phyloP scores from a whole-genome alignment of 2,113 vertebrate genomes.

The Camelus bactrianus region DNA sequence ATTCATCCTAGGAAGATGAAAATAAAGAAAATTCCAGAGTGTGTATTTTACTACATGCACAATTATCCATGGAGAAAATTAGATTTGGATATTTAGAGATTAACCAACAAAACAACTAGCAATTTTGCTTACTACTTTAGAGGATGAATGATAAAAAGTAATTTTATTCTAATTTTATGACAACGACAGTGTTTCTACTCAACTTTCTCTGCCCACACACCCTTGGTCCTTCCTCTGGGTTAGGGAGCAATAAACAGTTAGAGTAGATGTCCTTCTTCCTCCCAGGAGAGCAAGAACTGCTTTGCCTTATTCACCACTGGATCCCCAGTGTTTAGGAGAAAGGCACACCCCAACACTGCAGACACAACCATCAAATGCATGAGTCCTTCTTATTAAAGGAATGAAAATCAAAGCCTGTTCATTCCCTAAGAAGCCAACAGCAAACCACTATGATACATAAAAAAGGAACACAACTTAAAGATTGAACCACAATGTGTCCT shows the following conservation, averaged over 20 bases:
- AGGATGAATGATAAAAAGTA: background rate
- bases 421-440: background rate
- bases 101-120: background rate
- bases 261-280: background rate
- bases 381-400: background rate
- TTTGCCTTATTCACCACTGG: background rate
- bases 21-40: background rate
- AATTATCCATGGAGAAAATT: background rate
- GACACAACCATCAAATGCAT: background rate
- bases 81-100: background rate
- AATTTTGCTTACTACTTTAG: background rate
- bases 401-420: background rate
- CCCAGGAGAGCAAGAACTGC: background rate
- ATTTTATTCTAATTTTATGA: slow-evolving; percentile 33
- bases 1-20: background rate
- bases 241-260: background rate
- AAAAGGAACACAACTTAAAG: background rate
- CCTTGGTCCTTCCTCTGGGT: no score
- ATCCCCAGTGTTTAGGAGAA: background rate
- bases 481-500: background rate
- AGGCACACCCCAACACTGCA: background rate
- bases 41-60: background rate
- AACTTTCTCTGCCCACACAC: background rate
- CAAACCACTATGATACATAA: background rate
- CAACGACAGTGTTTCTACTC: background rate